Conservation (phyloP, 2,888 invertebrate species). For the Trissolcus japonicus region DNA sequence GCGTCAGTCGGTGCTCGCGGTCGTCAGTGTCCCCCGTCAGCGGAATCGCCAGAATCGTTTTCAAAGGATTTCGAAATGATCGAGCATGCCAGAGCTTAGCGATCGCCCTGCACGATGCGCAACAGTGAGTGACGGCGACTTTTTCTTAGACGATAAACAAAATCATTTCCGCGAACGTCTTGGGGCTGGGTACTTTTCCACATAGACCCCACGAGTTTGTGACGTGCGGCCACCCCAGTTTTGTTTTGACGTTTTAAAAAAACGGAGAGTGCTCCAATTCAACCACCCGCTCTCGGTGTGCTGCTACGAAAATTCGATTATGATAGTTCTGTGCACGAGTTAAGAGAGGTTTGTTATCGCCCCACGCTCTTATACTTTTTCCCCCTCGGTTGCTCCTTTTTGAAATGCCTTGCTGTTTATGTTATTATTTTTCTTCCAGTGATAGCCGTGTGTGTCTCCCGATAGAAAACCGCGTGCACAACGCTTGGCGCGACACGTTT, state of each 20-base stretch:
- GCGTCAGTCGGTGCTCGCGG: neutral
- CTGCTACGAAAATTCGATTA: slow-evolving; percentile 3
- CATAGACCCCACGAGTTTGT: neutral
- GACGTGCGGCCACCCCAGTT: neutral
- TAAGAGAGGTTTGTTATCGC: slow-evolving; percentile 10
- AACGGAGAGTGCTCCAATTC: too few species aligned
- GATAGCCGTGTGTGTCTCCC: neutral
- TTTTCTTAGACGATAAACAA: slow-evolving; percentile 11
- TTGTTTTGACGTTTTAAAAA: too few species aligned
- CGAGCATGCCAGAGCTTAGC: slow-evolving; percentile 28
- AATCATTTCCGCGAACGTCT: slow-evolving; percentile 3
- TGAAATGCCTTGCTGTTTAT: neutral
- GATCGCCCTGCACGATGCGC: slow-evolving; percentile 19
- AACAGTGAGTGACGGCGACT: slow-evolving; percentile 31
- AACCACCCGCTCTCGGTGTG: neutral
- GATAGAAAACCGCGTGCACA: slow-evolving; percentile 16
- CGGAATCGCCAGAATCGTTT: neutral
- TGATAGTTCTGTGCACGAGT: slow-evolving; percentile 7
- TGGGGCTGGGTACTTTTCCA: slow-evolving; percentile 11
- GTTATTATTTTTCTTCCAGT: neutral
- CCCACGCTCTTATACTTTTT: neutral
- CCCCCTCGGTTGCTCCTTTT: neutral
- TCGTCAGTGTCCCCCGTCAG: slow-evolving; percentile 3
- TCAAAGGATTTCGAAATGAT: slow-evolving; percentile 9
- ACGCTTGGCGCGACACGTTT: slow-evolving; percentile 8